Percentiles rank a stretch among this genome's conserved stretches.
These are phyloP conservation scores for Lagorchestes hirsutus DNA, from an alignment of 2,797 vertebrate species.

Conservation along the genomic window DNA sequence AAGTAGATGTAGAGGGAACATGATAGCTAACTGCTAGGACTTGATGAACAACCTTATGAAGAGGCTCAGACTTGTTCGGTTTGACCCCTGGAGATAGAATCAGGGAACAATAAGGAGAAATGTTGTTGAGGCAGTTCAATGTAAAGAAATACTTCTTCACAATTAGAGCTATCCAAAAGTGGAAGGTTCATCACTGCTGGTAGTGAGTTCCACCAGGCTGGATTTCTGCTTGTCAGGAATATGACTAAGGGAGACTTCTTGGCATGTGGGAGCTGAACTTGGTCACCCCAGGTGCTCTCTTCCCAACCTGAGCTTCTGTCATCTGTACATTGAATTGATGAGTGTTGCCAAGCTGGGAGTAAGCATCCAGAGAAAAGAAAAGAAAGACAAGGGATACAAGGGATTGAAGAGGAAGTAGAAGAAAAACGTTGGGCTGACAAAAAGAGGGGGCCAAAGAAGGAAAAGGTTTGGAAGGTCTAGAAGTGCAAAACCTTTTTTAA, in stretches of 20 bases:
- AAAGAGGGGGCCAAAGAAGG: background rate
- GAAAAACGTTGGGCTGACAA: background rate
- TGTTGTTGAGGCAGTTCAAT: background rate
- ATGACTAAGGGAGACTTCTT: background rate
- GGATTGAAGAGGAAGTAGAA: background rate
- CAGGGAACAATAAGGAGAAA: background rate
- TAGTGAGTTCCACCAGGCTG: background rate
- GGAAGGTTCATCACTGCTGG: background rate
- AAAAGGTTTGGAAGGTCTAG: background rate
- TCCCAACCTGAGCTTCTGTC: background rate
- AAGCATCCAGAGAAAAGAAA: background rate
- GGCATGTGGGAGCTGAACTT: background rate
- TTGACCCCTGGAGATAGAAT: background rate
- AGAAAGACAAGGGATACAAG: background rate
- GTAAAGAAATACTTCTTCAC: background rate
- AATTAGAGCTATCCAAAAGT: background rate
- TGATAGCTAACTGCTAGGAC: background rate
- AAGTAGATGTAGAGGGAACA: background rate
- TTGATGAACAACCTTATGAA: background rate
- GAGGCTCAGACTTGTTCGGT: background rate
- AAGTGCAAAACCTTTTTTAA: background rate
- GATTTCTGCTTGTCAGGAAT: background rate
- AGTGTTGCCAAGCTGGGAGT: too few species aligned
- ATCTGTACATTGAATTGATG: too few species aligned
- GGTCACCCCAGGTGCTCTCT: background rate